phyloP scores from a whole-genome alignment of 2,888 invertebrate genomes.

The Pyrgus malvae region DNA sequence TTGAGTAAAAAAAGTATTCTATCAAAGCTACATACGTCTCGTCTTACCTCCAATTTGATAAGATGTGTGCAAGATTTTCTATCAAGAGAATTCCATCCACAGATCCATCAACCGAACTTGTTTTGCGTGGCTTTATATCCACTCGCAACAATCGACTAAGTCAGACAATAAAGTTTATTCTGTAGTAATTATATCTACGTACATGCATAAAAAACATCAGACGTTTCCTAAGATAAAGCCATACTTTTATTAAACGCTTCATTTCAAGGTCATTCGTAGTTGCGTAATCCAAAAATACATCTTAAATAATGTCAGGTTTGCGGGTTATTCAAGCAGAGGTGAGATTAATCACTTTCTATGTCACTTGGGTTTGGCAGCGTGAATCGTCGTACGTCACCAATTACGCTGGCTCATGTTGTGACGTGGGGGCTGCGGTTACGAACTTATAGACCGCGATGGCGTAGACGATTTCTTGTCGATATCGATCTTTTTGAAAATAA shows the following conservation, averaged over 20 bases:
- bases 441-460: neutral
- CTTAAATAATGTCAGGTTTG: neutral
- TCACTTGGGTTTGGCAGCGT: conserved; percentile 18
- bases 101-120: no score
- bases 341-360: conserved; percentile 21
- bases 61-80: no score
- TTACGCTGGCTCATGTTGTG: neutral
- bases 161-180: no score
- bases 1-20: no score
- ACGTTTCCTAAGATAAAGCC: neutral
- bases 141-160: no score
- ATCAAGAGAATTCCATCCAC: no score
- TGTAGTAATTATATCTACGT: no score
- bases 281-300: conserved; percentile 11
- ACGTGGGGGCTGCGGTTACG: conserved; percentile 11
- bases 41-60: no score
- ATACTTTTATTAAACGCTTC: neutral
- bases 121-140: no score
- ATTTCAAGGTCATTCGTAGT: conserved; percentile 11
- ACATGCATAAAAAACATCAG: no score
- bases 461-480: neutral
- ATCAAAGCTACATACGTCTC: no score
- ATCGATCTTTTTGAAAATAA: conserved; percentile 20
- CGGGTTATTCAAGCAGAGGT: neutral
- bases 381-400: conserved; percentile 4